Percentiles rank a stretch among this genome's conserved stretches.
Conservation (phyloP, 2,888 invertebrate species). For the Rhaphigaster nebulosa region DNA sequence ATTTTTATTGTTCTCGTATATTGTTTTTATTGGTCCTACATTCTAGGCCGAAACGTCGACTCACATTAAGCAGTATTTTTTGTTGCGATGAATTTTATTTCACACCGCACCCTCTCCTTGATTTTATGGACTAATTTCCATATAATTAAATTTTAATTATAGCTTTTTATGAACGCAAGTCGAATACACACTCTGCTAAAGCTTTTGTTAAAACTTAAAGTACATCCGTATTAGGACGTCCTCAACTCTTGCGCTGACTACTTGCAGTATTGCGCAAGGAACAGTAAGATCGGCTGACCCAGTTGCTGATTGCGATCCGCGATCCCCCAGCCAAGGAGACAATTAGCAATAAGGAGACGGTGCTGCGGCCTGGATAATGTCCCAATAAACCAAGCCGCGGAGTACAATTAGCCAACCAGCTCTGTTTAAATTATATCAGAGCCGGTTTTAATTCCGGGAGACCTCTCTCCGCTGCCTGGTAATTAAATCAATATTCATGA, state of each 20-base stretch:
- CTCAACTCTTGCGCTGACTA: not conserved
- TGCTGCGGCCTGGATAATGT: slow-evolving; percentile 38
- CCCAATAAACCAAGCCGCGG: slow-evolving; percentile 46
- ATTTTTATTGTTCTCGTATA: too few relatives aligned
- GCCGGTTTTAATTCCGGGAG: slow-evolving; percentile 52
- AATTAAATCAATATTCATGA: slow-evolving; percentile 60
- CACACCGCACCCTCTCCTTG: too few relatives aligned
- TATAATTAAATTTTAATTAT: too few relatives aligned
- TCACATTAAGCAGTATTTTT: too few relatives aligned
- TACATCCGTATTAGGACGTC: not conserved
- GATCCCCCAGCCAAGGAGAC: slow-evolving; percentile 12
- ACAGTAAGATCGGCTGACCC: not conserved
- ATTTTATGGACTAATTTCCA: too few relatives aligned
- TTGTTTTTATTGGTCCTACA: too few relatives aligned
- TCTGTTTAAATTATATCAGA: slow-evolving; percentile 52
- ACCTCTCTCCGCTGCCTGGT: not conserved
- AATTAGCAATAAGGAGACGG: slow-evolving; percentile 51
- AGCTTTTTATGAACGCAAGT: not conserved
- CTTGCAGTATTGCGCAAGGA: not conserved
- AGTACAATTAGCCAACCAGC: slow-evolving; percentile 31
- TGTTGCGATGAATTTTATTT: too few relatives aligned
- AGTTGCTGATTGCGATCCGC: not conserved
- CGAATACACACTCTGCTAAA: not conserved
- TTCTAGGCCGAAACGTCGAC: too few relatives aligned
- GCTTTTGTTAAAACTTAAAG: not conserved